These are phyloP conservation scores for Neosalanx taihuensis DNA, from an alignment of 2,797 vertebrate species.

Conservation along the genomic window DNA sequence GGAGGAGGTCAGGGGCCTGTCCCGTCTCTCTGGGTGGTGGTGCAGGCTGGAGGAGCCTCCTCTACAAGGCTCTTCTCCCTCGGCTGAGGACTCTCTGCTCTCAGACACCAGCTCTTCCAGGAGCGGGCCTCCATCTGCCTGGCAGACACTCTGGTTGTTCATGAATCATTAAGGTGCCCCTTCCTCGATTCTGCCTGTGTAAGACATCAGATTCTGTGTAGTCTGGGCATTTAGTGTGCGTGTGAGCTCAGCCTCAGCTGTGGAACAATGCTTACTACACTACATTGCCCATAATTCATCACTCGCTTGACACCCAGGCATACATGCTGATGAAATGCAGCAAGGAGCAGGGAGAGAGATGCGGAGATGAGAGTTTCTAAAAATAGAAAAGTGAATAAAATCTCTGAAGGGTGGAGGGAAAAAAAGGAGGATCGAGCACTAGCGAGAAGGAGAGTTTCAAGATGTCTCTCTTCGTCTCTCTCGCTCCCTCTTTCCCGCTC, in stretches of 20 bases:
- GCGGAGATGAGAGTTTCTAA: slow-evolving; percentile 62
- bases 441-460: neutral
- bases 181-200: slow-evolving; percentile 48
- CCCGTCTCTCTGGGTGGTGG: neutral
- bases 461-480: no score
- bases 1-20: neutral
- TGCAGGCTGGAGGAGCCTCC: no score
- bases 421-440: slow-evolving; percentile 58
- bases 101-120: slow-evolving; percentile 36
- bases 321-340: slow-evolving; percentile 45
- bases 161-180: slow-evolving; percentile 54
- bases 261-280: slow-evolving; percentile 66
- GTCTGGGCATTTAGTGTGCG: slow-evolving; percentile 44
- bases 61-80: slow-evolving; percentile 9
- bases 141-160: slow-evolving; percentile 46
- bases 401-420: slow-evolving; percentile 43
- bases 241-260: slow-evolving; percentile 54
- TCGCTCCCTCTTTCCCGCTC: no score
- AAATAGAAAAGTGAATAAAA: slow-evolving; percentile 66
- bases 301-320: slow-evolving; percentile 18
- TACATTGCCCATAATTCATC: slow-evolving; percentile 72
- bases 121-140: slow-evolving; percentile 47
- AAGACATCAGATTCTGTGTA: slow-evolving; percentile 51
- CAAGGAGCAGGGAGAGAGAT: slow-evolving; percentile 63
- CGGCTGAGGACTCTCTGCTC: slow-evolving; percentile 21